Evolutionary conservation across 2,888 invertebrate genomes (phyloP), one percentile per base, ranked within the genome.

Genomic region (Ormia ochracea): DNA sequence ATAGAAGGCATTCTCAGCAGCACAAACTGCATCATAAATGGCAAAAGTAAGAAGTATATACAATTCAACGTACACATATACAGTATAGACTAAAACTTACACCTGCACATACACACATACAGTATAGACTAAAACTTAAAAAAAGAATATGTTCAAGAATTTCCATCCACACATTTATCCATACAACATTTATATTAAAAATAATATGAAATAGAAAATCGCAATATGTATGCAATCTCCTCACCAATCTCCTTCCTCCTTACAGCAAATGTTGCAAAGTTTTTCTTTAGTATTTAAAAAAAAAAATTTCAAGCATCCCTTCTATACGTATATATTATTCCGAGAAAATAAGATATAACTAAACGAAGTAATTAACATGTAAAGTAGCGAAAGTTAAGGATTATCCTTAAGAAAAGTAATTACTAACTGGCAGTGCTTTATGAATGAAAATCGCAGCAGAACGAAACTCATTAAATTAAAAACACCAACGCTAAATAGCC

Each of bases 351-450:
- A 54, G 21, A 73, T 36, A 36, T 17, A 73, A 65, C 75, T 76
- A 72, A 80, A 61, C 54, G 72, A 76, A 72, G 72, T 80, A 80
- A 80, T 80, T 80, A 80, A 80, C 76, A 80, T 80, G 72, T 72
- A 76, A 76, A 80, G 80, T 80, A 80, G 80, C 79, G 65, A 79
- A 79, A 79, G 74, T 79, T 79, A 79, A 79, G 79, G 79, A 79
- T 79, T 79, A 79, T 79, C 43, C 79, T 79, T 75, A 75, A 79
- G 79, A 79, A 79, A 79, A 75, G 75, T 75, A 75, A 79, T 79
- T 79, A 79, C 65, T 59, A 70, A 79, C 74, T 70, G 45, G 58
- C 69, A 70, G 75, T 70, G 75, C 48, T 79, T 70, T 70, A 58
- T 59, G 69, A 14, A 52, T 61, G 41, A n/a, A 23, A 63, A 36